phyloP scores from a whole-genome alignment of 2,888 invertebrate species.

The Anodontia alba region DNA sequence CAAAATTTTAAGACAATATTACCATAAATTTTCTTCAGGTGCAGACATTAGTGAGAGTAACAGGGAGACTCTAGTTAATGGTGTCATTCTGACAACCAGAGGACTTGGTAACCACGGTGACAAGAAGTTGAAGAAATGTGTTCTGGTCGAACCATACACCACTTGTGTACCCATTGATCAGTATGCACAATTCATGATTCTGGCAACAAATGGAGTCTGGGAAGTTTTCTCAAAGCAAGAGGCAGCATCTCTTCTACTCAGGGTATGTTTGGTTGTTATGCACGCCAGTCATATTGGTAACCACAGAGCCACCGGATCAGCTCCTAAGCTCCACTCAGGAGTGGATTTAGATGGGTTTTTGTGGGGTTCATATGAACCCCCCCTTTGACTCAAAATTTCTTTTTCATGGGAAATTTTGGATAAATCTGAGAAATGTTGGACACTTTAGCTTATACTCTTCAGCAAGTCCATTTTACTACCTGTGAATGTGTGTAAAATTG shows the following conservation, averaged over 20 bases:
- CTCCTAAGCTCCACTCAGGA: no score
- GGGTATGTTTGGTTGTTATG: slow-evolving; percentile 77
- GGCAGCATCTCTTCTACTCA: slow-evolving; percentile 76
- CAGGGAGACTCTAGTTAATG: slow-evolving; percentile 79
- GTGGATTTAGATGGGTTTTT: no score
- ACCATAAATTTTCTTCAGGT: slow-evolving; percentile 67
- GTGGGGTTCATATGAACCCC: no score
- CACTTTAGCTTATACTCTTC: no score
- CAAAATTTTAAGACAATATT: no score
- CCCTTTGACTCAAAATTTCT: no score
- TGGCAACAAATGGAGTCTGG: slow-evolving; percentile 83
- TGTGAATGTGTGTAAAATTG: no score
- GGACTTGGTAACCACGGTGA: slow-evolving; percentile 85
- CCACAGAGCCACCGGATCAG: no score
- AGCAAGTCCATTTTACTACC: no score
- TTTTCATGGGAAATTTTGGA: no score
- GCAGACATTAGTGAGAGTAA: slow-evolving; percentile 79
- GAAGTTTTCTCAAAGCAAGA: slow-evolving; percentile 82
- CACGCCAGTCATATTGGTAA: neutral
- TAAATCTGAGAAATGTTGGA: no score
- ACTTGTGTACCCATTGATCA: slow-evolving; percentile 79
- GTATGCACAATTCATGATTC: slow-evolving; percentile 81
- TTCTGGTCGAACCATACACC: slow-evolving; percentile 78
- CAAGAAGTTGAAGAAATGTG: slow-evolving; percentile 76
- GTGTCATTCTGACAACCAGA: slow-evolving; percentile 81